Base-by-base conservation (phyloP, 2,888 invertebrate genomes). In the Apamea monoglypha region DNA sequence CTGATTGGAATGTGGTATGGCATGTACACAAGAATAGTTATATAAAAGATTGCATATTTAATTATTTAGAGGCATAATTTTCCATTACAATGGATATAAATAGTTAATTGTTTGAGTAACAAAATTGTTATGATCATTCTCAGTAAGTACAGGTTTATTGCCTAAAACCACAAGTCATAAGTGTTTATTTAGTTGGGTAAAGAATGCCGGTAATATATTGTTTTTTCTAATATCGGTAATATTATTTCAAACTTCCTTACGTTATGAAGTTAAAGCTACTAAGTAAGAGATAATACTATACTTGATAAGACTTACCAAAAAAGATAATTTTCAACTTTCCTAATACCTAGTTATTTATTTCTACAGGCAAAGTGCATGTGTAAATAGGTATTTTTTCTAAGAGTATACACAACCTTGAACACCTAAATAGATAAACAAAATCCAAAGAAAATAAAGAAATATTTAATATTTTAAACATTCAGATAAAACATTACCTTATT, bases 1-100 rank as follows among this genome's bases (percentile, higher is more conserved):
- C 92, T 90, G 89, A 94, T 94, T 85, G 94, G 94, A 95, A 95
- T 95, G 94, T 91, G 84, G 91, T 91, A 89, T 82, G 86, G 50
- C 75, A 74, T 84, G 81, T 81, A 85, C 86, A 82, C 74, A 76
- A 76, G 71, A 84, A 85, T 86, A 76, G 72, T 78, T 77, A 80
- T 36, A 73, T 71, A 78, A 75, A 81, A 71, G 0, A 80, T 77
- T 85, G 63, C 71, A 71, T 75, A 87, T 66, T 81, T 32, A 81
- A 80, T 74, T 75, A 53, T 69, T 36, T 63, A 32, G 6, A 64
- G 10, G 14, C 36, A 74, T 75, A 32, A 71, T 73, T 71, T 76
- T 67, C 50, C 53, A 36, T 71, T 32, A 40, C 2, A 67, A 14
- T 32, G 32, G 29, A 29, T 67, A 59, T 56, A 61, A 2, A 5